Percentiles rank a stretch among this genome's conserved stretches.
Evolutionary conservation across 1,140 invertebrate species (phyloP).

Genomic region (Dysdera silvatica): DNA sequence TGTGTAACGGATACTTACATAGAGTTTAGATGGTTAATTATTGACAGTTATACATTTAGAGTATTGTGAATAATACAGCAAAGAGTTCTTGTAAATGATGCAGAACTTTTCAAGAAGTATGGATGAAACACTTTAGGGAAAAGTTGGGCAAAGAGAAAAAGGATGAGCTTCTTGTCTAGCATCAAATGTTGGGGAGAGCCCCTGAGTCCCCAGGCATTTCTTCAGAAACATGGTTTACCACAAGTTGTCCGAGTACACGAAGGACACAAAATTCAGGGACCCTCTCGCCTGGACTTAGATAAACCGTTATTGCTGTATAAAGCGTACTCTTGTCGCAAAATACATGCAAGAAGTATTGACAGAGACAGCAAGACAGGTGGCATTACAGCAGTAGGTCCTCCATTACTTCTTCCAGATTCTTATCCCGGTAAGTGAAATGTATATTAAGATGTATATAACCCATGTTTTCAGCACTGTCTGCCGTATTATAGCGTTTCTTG

Average conservation of each 20-base stretch:
- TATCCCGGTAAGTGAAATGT: slow-evolving; percentile 25
- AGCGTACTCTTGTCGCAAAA: slow-evolving; percentile 24
- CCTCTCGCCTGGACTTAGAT: slow-evolving; percentile 24
- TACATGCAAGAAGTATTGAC: slow-evolving; percentile 27
- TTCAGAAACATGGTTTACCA: slow-evolving; percentile 22
- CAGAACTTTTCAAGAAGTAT: no score
- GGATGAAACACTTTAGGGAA: no score
- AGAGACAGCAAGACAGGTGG: slow-evolving; percentile 18
- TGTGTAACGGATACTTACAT: no score
- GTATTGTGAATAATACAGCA: no score
- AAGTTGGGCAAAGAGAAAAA: neutral
- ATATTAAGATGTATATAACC: no score
- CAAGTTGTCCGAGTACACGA: slow-evolving; percentile 29
- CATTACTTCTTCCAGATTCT: slow-evolving; percentile 27
- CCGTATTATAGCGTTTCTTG: no score
- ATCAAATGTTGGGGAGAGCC: slow-evolving; percentile 28
- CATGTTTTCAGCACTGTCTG: no score
- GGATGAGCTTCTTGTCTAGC: slow-evolving; percentile 23
- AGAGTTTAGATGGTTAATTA: no score
- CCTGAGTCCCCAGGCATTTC: slow-evolving; percentile 26
- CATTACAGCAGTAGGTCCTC: slow-evolving; percentile 21
- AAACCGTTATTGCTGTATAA: slow-evolving; percentile 29
- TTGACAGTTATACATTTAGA: no score
- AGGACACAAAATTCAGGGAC: slow-evolving; percentile 17
- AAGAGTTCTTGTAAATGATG: no score